Conservation (phyloP, 1,140 invertebrate species). For the Brachionus plicatilis region DNA sequence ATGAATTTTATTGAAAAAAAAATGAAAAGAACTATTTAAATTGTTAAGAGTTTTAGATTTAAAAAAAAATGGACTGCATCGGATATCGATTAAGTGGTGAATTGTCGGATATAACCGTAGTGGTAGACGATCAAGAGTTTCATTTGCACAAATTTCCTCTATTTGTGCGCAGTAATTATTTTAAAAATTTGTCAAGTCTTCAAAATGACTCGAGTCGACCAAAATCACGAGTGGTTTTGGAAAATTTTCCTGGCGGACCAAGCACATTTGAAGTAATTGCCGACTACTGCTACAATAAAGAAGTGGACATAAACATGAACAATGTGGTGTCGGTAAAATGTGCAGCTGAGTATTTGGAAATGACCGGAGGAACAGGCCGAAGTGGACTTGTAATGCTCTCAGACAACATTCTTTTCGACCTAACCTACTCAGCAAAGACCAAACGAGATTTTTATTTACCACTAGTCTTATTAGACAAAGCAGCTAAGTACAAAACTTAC, state of each 20-base stretch:
- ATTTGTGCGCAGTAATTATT: slow-evolving; percentile 39
- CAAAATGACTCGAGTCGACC: background rate
- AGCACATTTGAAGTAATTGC: slow-evolving; percentile 39
- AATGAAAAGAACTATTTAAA: background rate
- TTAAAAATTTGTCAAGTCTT: slow-evolving; percentile 24
- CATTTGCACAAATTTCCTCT: slow-evolving; percentile 41
- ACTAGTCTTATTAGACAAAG: background rate
- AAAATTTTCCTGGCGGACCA: slow-evolving; percentile 40
- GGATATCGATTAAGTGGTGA: slow-evolving; percentile 37
- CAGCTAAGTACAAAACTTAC: background rate
- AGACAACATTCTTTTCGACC: slow-evolving; percentile 29
- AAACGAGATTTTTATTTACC: slow-evolving; percentile 28
- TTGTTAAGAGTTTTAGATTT: background rate
- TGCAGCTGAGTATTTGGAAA: slow-evolving; percentile 41
- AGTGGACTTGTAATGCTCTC: slow-evolving; percentile 20
- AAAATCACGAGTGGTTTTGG: background rate
- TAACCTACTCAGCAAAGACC: slow-evolving; percentile 11
- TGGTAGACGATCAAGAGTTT: slow-evolving; percentile 33
- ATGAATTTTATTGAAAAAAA: background rate
- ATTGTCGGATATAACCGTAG: slow-evolving; percentile 40
- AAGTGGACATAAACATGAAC: slow-evolving; percentile 17
- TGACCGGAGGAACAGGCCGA: slow-evolving; percentile 20
- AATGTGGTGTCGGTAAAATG: slow-evolving; percentile 38
- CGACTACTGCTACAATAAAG: slow-evolving; percentile 40
- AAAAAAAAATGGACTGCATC: slow-evolving; percentile 36